Base-by-base conservation (phyloP, 2,113 vertebrate genomes). In the Mus pahari region DNA sequence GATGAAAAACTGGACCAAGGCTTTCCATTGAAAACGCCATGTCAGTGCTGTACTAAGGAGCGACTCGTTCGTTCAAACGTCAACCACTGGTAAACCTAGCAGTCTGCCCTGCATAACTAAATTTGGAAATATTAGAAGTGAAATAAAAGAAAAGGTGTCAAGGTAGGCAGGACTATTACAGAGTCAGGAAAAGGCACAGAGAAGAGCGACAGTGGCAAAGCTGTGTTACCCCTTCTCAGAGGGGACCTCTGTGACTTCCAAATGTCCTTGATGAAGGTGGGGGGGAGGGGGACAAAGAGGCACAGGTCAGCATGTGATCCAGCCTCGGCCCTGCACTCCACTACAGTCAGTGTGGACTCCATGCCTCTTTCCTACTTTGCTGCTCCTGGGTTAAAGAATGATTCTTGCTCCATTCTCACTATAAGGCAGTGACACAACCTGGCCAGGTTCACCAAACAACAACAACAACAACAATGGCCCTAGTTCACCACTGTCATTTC, bases 61-160 rank as follows among this genome's bases (percentile, higher is more conserved):
- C 62, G n/a, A 64, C 62, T 20, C 33, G 20, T 73, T 90, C 7
- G 17, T 62, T 39, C 77, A 95, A 91, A 95, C 14, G n/a, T 31
- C n/a, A 39, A 5, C 60, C 39, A 60, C 2, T 31, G 36, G 45
- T 24, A 64, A 70, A 88, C n/a, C 13, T 66, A 1, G 24, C 33
- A 66, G 84, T 28, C 60, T 77, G 2, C 20, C 22, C 39, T 68
- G 22, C 4, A 78, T 39, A 66, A 36, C 36, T 89, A 26, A 39
- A 92, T 66, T 86, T 70, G 45, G 16, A 87, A 94, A 79, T 71
- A 70, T n/a, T 75, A 55, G 78, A 92, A 78, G 33, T 33, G 17
- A 96, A 91, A 81, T 48, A 20, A 74, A 55, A 96, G 66, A 20
- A 91, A 91, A 91, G 36, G 28, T 55, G 16, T 95, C 9, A 82